phyloP scores from a whole-genome alignment of 2,797 vertebrate genomes.

The Anabacerthia variegaticeps region DNA sequence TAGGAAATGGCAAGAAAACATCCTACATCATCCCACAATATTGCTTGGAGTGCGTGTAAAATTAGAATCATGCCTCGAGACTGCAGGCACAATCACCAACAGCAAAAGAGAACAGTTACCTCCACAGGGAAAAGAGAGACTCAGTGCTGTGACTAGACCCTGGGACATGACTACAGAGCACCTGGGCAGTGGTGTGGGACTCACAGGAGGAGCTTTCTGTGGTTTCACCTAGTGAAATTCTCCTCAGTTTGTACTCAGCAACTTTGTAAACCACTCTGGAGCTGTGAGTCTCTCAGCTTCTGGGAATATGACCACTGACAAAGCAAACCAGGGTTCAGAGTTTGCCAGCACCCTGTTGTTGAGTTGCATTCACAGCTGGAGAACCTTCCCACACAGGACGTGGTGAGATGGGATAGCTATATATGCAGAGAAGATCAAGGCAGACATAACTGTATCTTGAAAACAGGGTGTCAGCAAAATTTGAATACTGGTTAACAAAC shows the following conservation, averaged over 20 bases:
- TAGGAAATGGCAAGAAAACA: neutral
- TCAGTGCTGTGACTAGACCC: neutral
- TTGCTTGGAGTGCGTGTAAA: neutral
- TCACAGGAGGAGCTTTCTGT: neutral
- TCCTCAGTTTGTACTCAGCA: neutral
- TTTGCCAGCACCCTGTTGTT: neutral
- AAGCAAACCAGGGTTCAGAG: neutral
- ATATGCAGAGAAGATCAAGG: neutral
- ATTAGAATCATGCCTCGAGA: neutral
- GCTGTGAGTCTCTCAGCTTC: neutral
- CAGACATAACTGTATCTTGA: neutral
- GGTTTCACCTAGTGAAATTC: neutral
- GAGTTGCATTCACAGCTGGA: neutral
- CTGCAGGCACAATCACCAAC: neutral
- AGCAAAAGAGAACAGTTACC: neutral
- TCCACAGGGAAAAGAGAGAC: neutral
- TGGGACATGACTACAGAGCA: accelerated
- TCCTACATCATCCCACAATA: neutral
- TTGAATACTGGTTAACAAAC: neutral
- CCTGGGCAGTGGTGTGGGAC: neutral
- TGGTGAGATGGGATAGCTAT: accelerated
- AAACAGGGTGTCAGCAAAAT: neutral
- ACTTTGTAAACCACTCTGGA: neutral
- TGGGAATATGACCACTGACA: neutral
- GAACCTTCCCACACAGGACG: neutral